Conservation (phyloP, 2,888 invertebrate species). For the Orthosia incerta region DNA sequence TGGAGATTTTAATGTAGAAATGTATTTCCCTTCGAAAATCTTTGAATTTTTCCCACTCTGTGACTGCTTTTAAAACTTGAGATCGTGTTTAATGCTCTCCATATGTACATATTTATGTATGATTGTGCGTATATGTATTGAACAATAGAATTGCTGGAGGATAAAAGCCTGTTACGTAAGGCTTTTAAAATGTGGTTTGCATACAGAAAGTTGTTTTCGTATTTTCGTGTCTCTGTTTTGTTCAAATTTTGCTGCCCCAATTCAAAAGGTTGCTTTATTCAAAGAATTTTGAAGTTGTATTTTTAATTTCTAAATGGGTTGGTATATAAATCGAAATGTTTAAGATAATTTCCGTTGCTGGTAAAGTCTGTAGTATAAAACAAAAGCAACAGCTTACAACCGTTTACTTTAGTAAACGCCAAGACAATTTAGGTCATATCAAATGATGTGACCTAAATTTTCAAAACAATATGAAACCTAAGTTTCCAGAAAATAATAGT, state of each 20-base stretch:
- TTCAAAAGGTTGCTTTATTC: not conserved
- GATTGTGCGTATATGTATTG: slow-evolving; percentile 23
- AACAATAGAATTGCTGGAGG: slow-evolving; percentile 45
- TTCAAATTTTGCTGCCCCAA: not conserved
- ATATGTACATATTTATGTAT: slow-evolving; percentile 1
- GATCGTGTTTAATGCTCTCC: slow-evolving; percentile 15
- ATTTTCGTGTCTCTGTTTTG: slow-evolving; percentile 20
- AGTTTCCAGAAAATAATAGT: slow-evolving; percentile 21
- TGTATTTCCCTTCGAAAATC: slow-evolving; percentile 6
- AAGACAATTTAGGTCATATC: no score
- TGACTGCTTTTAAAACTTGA: slow-evolving; percentile 2
- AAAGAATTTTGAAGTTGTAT: not conserved
- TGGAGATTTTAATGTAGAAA: slow-evolving; percentile 3
- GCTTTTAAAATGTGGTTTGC: slow-evolving; percentile 53
- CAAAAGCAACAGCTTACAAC: slow-evolving; percentile 1
- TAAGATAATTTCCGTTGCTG: not conserved
- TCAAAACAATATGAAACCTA: not conserved
- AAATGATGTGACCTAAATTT: slow-evolving; percentile 27
- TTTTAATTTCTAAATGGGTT: not conserved
- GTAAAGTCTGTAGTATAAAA: not conserved
- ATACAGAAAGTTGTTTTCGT: slow-evolving; percentile 25
- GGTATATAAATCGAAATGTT: not conserved
- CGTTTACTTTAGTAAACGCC: not conserved
- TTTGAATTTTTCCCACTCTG: slow-evolving; percentile 18
- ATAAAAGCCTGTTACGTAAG: slow-evolving; percentile 49